phyloP scores from a whole-genome alignment of 1,140 invertebrate species.

The Telenomus remus region DNA sequence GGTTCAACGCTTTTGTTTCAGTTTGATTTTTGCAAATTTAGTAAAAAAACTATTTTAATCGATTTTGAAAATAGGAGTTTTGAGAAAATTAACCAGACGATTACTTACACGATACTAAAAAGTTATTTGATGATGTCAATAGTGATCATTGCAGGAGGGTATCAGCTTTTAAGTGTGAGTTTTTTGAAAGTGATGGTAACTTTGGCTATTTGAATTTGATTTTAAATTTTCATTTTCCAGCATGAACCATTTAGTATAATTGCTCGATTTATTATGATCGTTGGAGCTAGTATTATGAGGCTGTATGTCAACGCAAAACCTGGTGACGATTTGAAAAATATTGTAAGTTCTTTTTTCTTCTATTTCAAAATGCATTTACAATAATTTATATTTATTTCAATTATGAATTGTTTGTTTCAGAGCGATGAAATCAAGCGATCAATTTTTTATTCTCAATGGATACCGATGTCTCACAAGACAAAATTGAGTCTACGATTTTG shows the following conservation, averaged over 20 bases:
- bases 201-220: too few species aligned
- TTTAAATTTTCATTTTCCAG: slow-evolving; percentile 37
- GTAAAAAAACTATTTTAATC: too few species aligned
- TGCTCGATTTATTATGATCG: slow-evolving; percentile 46
- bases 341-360: slow-evolving; percentile 16
- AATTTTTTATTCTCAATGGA: slow-evolving; percentile 32
- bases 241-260: slow-evolving; percentile 43
- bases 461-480: slow-evolving; percentile 12
- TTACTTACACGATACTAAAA: slow-evolving; percentile 11
- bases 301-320: slow-evolving; percentile 47
- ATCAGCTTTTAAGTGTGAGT: slow-evolving; percentile 13
- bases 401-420: slow-evolving; percentile 14
- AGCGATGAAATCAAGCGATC: slow-evolving; percentile 23
- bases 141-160: slow-evolving; percentile 21
- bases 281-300: slow-evolving; percentile 17
- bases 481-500: slow-evolving; percentile 34
- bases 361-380: background rate
- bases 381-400: background rate
- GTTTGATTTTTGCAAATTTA: too few species aligned
- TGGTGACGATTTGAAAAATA: slow-evolving; percentile 50
- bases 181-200: too few species aligned
- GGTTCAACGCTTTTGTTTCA: too few species aligned
- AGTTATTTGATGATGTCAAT: slow-evolving; percentile 8
- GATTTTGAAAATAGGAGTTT: too few species aligned
- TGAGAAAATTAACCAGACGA: slow-evolving; percentile 2